phyloP scores from a whole-genome alignment of 2,888 invertebrate species.

The Zele albiditarsus region DNA sequence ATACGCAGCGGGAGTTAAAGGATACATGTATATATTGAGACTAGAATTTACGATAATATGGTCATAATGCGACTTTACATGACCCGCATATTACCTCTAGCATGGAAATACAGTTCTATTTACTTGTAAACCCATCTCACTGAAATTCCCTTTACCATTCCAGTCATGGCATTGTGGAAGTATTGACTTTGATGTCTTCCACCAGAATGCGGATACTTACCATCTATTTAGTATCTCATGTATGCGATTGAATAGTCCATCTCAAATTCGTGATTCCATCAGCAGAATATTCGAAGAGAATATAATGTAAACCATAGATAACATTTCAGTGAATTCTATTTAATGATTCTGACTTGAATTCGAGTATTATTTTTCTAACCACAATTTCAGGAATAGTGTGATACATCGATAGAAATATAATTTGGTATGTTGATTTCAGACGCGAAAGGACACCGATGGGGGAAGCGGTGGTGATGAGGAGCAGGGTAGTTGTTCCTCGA shows the following conservation, averaged over 20 bases:
- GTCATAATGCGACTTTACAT: conserved; percentile 13
- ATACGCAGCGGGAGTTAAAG: too few species aligned
- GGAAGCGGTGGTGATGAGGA: conserved; percentile 60
- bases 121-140: conserved; percentile 17
- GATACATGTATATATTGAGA: too few species aligned
- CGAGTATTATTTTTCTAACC: not conserved
- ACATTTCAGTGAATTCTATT: not conserved
- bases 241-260: not conserved
- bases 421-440: conserved; percentile 56
- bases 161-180: not conserved
- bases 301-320: not conserved
- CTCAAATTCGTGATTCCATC: not conserved
- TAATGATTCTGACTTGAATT: not conserved
- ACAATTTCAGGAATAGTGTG: too few species aligned
- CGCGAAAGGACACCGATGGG: conserved; percentile 67
- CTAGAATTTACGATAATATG: not conserved
- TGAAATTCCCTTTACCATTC: conserved; percentile 15
- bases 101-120: conserved; percentile 16
- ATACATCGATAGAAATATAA: too few species aligned
- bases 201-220: not conserved
- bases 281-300: not conserved
- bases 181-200: conserved; percentile 11
- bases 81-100: conserved; percentile 19
- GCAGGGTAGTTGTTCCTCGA: conserved; percentile 58
- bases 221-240: not conserved